Evolutionary conservation across 2,888 invertebrate species (phyloP), one percentile per base, ranked within the genome.

Genomic region (Vesta saturnalis): DNA sequence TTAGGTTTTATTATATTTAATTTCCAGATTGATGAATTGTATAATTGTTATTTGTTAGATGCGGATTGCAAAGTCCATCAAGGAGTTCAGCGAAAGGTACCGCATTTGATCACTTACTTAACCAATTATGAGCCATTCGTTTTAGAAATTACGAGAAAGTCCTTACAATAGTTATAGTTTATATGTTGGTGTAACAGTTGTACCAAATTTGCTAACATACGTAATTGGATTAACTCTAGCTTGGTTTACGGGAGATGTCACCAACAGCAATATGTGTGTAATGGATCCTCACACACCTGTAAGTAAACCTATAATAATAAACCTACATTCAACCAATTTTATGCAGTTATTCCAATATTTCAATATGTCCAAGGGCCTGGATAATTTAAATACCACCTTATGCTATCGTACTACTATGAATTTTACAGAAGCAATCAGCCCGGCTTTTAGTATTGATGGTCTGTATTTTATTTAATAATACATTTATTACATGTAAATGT

Each of bases 381-480:
- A 78, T 57, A 77, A 83, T 63, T 87, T 88, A 79, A 89, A 90
- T 77, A 86, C 86, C 18, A 89, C 85, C n/a, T 84, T 89, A 60
- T 95, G 95, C 79, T 87, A 91, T 49, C 87, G 90, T 70, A 90
- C 92, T 0, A 91, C 92, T 0, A 90, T 92, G 81, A 93, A 92
- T 80, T 89, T 88, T 72, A 91, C 92, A 46, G 84, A 87, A 71
- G 95, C 95, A 0, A 79, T 91, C 8, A 95, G 95, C 82, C 95
- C 95, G n/a, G 95, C 95, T 0, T 95, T 95, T 81, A 82, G 87
- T 6, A 89, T 91, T 73, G 83, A 88, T 73, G 90, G 94, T 93
- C 1, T 14, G 15, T 8, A 15, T 46, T 55, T 49, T 18, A 15
- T 30, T 10, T 10, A 30, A 30, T 58, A 46, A n/a, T n/a, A n/a